These are phyloP conservation scores for Epizoanthus illoricatus DNA, from an alignment of 92 coral and sea anemone genomes.

Conservation along the genomic window DNA sequence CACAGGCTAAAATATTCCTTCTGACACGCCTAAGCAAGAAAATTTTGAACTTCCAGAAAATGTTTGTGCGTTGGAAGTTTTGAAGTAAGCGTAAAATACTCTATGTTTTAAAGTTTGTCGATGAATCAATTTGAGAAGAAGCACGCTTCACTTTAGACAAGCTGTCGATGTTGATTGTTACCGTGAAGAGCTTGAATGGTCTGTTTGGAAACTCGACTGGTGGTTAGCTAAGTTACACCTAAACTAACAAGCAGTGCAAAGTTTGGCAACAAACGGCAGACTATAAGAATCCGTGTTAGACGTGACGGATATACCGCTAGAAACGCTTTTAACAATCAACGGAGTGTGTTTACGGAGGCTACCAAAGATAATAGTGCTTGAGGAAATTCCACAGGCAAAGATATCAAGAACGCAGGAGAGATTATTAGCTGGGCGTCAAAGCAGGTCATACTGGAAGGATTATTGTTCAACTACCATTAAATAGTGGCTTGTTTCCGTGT, in stretches of 20 bases:
- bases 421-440: conserved; percentile 2
- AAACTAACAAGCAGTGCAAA: neutral
- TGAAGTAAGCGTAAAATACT: neutral
- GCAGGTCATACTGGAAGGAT: neutral
- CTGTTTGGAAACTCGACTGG: neutral
- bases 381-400: neutral
- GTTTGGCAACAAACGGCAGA: neutral
- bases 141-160: neutral
- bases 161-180: neutral
- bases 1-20: conserved; percentile 27
- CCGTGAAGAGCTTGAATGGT: conserved; percentile 15
- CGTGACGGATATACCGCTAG: neutral
- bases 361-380: neutral
- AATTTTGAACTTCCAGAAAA: conserved; percentile 14
- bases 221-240: neutral
- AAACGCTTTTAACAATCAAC: neutral
- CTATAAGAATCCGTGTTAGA: neutral
- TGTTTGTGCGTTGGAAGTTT: neutral
- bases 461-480: too few relatives aligned
- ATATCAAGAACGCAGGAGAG: neutral
- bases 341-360: neutral
- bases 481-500: too few relatives aligned
- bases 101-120: neutral
- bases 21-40: conserved; percentile 26
- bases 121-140: neutral